Percentiles rank a stretch among this genome's conserved stretches.
Evolutionary conservation across 2,888 invertebrate species (phyloP).

Genomic region (Limnephilus auricula): DNA sequence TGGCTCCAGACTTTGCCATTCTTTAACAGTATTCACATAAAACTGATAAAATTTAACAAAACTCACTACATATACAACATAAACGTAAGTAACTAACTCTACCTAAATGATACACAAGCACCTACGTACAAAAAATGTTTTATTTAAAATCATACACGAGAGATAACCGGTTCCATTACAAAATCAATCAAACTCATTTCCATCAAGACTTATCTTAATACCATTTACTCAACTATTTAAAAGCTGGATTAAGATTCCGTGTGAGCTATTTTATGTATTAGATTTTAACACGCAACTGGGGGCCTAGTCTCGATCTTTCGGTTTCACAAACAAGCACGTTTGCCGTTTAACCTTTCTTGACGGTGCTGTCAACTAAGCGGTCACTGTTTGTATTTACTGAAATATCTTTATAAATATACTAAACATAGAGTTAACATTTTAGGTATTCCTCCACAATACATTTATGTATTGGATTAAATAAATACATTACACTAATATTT

Average conservation of each 20-base stretch:
- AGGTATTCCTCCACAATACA: no score
- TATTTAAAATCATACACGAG: neutral
- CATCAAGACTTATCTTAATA: neutral
- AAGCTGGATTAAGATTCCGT: neutral
- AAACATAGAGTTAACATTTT: no score
- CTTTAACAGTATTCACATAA: neutral
- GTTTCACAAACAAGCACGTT: no score
- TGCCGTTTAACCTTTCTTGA: no score
- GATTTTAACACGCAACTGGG: neutral
- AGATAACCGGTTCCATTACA: neutral
- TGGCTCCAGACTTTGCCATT: neutral
- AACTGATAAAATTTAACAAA: neutral
- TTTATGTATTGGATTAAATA: no score
- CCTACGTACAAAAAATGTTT: neutral
- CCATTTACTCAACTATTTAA: neutral
- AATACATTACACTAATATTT: no score
- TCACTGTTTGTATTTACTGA: no score
- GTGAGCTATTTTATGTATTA: neutral
- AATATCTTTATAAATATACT: no score
- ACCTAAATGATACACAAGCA: no score
- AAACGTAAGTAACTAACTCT: neutral
- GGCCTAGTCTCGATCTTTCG: no score
- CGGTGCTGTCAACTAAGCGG: no score
- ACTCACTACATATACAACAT: neutral
- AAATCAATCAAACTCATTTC: neutral